These are phyloP conservation scores for Lycodopsis pacificus DNA, from an alignment of 2,797 vertebrate species.

Conservation along the genomic window DNA sequence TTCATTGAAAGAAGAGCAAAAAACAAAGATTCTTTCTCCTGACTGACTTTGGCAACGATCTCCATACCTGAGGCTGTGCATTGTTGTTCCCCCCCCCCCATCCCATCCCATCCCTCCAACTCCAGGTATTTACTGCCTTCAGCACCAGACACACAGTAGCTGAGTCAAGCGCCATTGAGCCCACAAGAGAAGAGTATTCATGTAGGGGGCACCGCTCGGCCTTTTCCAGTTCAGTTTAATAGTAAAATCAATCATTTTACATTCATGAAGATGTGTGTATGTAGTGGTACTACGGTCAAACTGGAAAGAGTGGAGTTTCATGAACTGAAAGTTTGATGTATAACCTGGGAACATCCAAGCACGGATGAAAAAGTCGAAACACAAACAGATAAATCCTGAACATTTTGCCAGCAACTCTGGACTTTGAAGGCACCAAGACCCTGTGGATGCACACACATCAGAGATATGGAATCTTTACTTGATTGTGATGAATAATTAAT, in stretches of 20 bases:
- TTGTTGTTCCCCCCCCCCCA: neutral
- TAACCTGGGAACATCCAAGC: constrained; percentile 4
- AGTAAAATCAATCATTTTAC: constrained; percentile 23
- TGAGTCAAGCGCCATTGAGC: constrained; percentile 9
- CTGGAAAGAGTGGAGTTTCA: neutral
- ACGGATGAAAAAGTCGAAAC: neutral
- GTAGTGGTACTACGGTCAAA: neutral
- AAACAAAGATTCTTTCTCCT: neutral
- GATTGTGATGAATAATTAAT: constrained; percentile 75
- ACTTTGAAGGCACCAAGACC: constrained; percentile 12
- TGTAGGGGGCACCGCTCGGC: constrained; percentile 10
- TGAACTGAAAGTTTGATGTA: neutral
- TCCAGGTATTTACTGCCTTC: constrained; percentile 30
- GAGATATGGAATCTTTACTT: constrained; percentile 62
- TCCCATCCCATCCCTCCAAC: constrained; percentile 34
- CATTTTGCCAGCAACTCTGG: constrained; percentile 8
- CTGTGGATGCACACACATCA: constrained; percentile 37
- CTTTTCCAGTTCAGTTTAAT: neutral
- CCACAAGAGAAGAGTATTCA: constrained; percentile 20
- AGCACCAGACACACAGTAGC: constrained; percentile 27
- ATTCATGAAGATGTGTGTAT: neutral
- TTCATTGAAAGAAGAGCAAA: too few relatives aligned
- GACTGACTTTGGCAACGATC: neutral
- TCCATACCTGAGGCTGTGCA: constrained; percentile 6
- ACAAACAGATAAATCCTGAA: constrained; percentile 26